These are phyloP conservation scores for Atractosteus spatula DNA, from an alignment of 2,113 vertebrate genomes.

Conservation along the genomic window DNA sequence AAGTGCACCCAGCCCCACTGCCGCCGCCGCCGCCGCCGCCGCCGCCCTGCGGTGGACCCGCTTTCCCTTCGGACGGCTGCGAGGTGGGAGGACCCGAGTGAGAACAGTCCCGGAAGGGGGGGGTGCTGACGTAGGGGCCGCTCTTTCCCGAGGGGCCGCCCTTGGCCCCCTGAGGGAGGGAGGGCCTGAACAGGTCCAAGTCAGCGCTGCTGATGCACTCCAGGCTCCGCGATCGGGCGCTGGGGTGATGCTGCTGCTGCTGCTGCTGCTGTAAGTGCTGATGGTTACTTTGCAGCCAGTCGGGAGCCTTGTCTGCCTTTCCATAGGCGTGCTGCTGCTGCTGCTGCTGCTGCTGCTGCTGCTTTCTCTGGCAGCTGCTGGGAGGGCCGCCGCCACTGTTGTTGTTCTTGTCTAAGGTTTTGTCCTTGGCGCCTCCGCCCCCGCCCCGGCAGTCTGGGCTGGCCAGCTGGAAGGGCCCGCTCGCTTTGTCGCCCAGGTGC, in stretches of 20 bases:
- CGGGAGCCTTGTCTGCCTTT: conserved; percentile 77
- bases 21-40: conserved; percentile 39
- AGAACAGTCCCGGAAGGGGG: conserved; percentile 80
- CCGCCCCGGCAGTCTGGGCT: conserved; percentile 72
- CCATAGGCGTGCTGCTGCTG: conserved; percentile 69
- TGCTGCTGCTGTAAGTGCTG: conserved; percentile 55
- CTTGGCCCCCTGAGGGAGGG: conserved; percentile 72
- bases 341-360: conserved; percentile 46
- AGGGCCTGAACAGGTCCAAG: conserved; percentile 71
- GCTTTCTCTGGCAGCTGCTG: conserved; percentile 67
- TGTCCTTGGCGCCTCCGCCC: conserved; percentile 72
- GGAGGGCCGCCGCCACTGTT: conserved; percentile 50
- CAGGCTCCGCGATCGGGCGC: conserved; percentile 72
- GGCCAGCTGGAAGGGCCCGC: conserved; percentile 77
- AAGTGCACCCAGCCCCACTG: conserved; percentile 66
- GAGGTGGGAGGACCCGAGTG: conserved; percentile 58
- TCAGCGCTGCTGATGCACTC: conserved; percentile 76
- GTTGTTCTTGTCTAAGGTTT: conserved; percentile 63
- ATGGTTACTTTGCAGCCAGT: conserved; percentile 74
- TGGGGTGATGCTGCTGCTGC: conserved; percentile 60
- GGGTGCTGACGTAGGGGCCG: conserved; percentile 72
- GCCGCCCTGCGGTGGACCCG: conserved; percentile 25
- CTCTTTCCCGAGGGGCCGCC: conserved; percentile 66
- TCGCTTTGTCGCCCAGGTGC: conserved; percentile 78
- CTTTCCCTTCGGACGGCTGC: conserved; percentile 44